Percentiles rank a stretch among this genome's conserved stretches.
Conservation (phyloP, 2,797 vertebrate species). For the Danio tinwini region DNA sequence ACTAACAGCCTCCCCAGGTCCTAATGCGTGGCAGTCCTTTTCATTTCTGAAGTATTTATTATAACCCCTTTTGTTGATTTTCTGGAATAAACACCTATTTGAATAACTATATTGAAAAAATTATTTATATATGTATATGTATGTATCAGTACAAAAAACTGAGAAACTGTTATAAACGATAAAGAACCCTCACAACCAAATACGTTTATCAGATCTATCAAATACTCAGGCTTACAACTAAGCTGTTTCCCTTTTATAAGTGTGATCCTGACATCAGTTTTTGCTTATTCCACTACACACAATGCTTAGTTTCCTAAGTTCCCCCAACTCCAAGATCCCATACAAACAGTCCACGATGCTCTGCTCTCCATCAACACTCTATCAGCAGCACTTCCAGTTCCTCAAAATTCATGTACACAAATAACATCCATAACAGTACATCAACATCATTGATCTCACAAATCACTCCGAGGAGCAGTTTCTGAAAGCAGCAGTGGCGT, state of each 20-base stretch:
- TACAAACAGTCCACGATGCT: not conserved
- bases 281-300: not conserved
- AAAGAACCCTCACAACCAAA: not conserved
- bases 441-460: slow-evolving; percentile 29
- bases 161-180: not conserved
- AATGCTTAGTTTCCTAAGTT: not conserved
- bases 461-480: slow-evolving; percentile 3
- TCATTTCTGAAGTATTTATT: no score
- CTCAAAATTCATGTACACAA: slow-evolving; percentile 23
- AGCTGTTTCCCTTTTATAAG: not conserved
- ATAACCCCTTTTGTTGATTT: no score
- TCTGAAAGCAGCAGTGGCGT: not conserved
- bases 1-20: no score
- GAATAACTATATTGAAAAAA: no score
- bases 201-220: slow-evolving; percentile 2
- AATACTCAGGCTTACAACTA: not conserved
- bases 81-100: no score
- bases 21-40: no score
- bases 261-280: not conserved
- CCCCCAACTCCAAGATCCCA: slow-evolving; percentile 3
- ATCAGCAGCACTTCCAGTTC: not conserved
- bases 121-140: no score
- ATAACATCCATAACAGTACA: slow-evolving; percentile 30
- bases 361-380: not conserved
- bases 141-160: not conserved